Base-by-base conservation (phyloP, 2,797 vertebrate genomes). In the Hozukius guyotensis region DNA sequence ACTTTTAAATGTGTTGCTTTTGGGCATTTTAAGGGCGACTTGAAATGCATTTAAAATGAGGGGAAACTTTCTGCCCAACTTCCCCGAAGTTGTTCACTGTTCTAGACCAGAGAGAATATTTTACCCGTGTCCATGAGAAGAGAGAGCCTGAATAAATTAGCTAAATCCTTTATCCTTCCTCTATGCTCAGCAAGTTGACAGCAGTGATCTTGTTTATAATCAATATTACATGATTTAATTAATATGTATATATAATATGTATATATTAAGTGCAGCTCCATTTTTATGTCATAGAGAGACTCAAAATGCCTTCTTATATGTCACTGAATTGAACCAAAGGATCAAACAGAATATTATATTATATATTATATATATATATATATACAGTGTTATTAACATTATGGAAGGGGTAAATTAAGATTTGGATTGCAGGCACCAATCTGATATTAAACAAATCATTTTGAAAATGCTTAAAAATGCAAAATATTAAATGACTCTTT, bases 101-200 rank as follows among this genome's bases (percentile, higher is more conserved):
- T 84, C 57, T 14, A 72, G 70, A 84, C 88, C 80, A 87, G 81
- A 83, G 87, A 93, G 90, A 91, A 91, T 91, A 87, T 86, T 92
- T 91, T 75, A 82, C 69, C 52, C 74, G 62, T 85, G 88, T 92
- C 73, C 49, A 77, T 80, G 77, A 82, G 65, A 86, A 79, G 84
- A 84, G 84, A 84, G 42, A 86, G 84, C 63, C 73, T 72, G 80
- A 88, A 87, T 88, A 83, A 87, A 92, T 92, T 74, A 86, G 32
- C 60, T 87, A 71, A 68, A 78, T 62, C 83, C 87, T 93, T 93
- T 90, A 89, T 90, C 75, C 78, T 81, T 82, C 55, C 68, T 88
- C 78, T 32, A 67, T 66, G 78, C 73, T 74, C 85, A 86, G 83
- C 77, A 55, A 62, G 70, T 89, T 90, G 90, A 91, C 78, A 89